These are phyloP conservation scores for Orcinus orca DNA, from an alignment of 2,113 vertebrate genomes.

Conservation along the genomic window DNA sequence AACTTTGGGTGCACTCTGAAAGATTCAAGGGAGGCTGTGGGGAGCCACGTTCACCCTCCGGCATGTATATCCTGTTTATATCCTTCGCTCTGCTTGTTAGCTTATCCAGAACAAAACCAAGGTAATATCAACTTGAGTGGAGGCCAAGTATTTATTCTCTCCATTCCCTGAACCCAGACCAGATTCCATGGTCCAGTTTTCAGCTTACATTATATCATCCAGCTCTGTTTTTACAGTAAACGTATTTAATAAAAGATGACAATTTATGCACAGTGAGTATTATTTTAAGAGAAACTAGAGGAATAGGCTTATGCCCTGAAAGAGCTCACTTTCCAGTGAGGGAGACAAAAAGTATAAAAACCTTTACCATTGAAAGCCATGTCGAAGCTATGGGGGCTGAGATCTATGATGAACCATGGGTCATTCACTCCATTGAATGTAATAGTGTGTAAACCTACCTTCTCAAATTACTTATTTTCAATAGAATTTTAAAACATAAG, in stretches of 20 bases:
- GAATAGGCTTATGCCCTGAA: not conserved
- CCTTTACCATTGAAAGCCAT: not conserved
- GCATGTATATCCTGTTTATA: not conserved
- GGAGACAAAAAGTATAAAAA: conserved; percentile 1
- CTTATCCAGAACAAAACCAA: not conserved
- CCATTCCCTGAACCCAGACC: not conserved
- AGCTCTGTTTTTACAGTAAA: not conserved
- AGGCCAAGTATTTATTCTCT: not conserved
- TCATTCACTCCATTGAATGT: not conserved
- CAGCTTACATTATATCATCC: not conserved
- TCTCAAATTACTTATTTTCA: not conserved
- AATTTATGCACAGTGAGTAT: not conserved
- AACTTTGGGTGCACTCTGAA: not conserved
- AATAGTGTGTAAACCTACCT: not conserved
- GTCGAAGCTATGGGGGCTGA: not conserved
- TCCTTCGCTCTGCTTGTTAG: not conserved
- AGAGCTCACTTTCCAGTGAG: not conserved
- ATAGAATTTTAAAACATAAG: not conserved
- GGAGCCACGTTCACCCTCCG: not conserved
- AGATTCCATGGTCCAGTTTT: not conserved
- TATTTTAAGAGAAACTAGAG: conserved; percentile 13
- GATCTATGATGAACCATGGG: not conserved
- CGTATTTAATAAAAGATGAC: not conserved
- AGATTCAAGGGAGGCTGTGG: not conserved
- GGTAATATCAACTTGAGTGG: not conserved